A percentile compares a stretch with the other conserved stretches of the same genome.
Evolutionary conservation across 2,888 invertebrate species (phyloP).

Genomic region (Microctonus aethiopoides): DNA sequence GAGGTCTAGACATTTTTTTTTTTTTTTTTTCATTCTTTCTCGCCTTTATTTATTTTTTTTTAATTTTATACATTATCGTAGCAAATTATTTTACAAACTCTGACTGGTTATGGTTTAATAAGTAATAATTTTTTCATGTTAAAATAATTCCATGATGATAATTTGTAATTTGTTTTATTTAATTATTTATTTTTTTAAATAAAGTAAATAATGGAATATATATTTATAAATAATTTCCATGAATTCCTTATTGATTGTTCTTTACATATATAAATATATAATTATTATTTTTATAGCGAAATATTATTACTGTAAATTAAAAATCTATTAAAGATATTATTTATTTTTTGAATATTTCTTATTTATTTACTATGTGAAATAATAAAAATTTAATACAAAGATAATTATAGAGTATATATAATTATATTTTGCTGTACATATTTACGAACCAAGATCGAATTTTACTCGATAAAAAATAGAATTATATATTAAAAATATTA

Average conservation of each 20-base stretch:
- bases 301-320: no score
- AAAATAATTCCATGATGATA: no score
- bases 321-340: no score
- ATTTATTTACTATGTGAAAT: no score
- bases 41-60: neutral
- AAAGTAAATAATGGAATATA: neutral
- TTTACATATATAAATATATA: neutral
- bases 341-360: no score
- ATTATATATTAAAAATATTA: no score
- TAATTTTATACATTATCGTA: neutral
- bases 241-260: neutral
- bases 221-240: neutral
- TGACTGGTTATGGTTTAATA: neutral
- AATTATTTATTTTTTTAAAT: neutral
- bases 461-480: no score
- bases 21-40: neutral
- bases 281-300: no score
- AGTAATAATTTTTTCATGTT: neutral
- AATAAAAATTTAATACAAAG: no score
- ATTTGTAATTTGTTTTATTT: neutral
- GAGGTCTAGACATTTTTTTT: conserved; percentile 37
- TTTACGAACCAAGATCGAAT: no score
- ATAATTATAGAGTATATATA: no score
- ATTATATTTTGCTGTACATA: no score
- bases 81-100: neutral